phyloP scores from a whole-genome alignment of 2,888 invertebrate genomes.

The Seira sanloemensis region DNA sequence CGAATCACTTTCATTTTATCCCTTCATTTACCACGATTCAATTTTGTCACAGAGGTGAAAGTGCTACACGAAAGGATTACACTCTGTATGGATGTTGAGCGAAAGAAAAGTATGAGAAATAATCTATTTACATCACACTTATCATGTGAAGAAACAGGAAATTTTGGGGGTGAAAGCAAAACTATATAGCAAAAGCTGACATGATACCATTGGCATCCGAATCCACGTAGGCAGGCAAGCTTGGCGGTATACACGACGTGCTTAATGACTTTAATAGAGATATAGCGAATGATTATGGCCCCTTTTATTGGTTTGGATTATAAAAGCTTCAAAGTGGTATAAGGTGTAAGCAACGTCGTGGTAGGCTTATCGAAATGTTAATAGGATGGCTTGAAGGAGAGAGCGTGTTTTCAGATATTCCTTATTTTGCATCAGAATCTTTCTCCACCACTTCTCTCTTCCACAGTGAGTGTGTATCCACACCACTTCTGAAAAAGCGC shows the following conservation, averaged over 20 bases:
- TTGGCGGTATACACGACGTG: neutral
- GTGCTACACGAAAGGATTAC: conserved; percentile 49
- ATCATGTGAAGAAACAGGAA: conserved; percentile 7
- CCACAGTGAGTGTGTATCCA: neutral
- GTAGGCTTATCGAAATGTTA: conserved; percentile 4
- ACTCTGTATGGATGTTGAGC: conserved; percentile 19
- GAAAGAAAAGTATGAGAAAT: conserved; percentile 50
- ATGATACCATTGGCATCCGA: neutral
- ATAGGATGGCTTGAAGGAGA: neutral
- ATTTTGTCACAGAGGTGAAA: conserved; percentile 18
- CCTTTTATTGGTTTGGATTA: conserved; percentile 1
- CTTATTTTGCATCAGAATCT: conserved; percentile 3
- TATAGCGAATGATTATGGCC: conserved; percentile 13
- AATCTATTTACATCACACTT: conserved; percentile 57
- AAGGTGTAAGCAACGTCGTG: neutral
- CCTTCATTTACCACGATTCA: too few species aligned
- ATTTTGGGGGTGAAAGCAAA: conserved; percentile 1
- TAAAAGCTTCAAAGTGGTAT: neutral
- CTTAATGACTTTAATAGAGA: conserved; percentile 14
- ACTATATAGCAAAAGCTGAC: neutral
- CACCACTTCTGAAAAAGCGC: neutral
- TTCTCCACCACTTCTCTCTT: neutral
- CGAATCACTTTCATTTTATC: too few species aligned
- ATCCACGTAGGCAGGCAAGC: too few species aligned
- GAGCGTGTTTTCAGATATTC: neutral